Evolutionary conservation across 1,140 invertebrate species (phyloP), one percentile per base, ranked within the genome.

Genomic region (Medauroidea extradentata): DNA sequence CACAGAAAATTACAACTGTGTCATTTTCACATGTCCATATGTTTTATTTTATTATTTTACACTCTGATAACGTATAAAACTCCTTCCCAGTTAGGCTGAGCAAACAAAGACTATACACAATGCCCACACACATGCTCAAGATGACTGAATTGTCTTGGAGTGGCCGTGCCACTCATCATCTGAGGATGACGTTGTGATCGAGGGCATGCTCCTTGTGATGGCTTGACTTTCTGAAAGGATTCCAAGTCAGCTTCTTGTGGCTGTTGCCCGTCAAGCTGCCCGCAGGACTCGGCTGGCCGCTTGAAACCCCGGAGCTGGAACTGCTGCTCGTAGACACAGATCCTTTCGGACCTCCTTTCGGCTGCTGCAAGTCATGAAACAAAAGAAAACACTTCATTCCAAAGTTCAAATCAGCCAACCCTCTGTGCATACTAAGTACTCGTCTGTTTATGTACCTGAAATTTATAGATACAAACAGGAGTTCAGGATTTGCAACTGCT

Each of bases 181-280:
- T 76, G 18, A 83, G 70, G 60, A 84, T 83, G 50, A 84, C 80
- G 64, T 83, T 84, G 53, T 82, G 79, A 53, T 64, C 65, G 41
- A 57, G 48, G 7, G 16, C 44, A n/a, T 39, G 38, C 5, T 52
- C 83, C 81, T 62, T 81, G 76, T 80, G 79, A 18, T 68, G 70
- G 3, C 72, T 71, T 13, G 81, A 78, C 54, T 80, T 77, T 67
- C 83, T 82, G 67, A 87, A 87, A 0, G 82, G 83, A 71, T 85
- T 87, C 85, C 84, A 86, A 2, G 83, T 81, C 34, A 84, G 73
- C 58, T 79, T 75, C 59, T 78, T 81, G 2, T 76, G 73, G 14
- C 79, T 78, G 42, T 79, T 79, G 25, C 79, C 82, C n/a, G 81
- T 78, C 34, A 83, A 75, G 4, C 81, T 83, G 56, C 81, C 79